phyloP scores from a whole-genome alignment of 1,140 invertebrate species.

The Zaprionus taronus region DNA sequence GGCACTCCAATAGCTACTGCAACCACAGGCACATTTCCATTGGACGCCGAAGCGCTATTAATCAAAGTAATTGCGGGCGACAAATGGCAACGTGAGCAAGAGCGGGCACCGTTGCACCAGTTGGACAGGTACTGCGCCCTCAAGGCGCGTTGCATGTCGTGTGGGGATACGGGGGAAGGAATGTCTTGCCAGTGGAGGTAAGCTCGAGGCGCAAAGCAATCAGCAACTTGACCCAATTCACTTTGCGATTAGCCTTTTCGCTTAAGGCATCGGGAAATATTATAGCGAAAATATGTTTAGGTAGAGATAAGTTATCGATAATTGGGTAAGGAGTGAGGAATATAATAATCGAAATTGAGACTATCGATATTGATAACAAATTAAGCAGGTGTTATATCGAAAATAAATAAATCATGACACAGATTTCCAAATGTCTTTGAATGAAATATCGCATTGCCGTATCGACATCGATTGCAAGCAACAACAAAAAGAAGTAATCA shows the following conservation, averaged over 20 bases:
- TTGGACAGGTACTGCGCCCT: constrained; percentile 28
- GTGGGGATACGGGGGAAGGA: not conserved
- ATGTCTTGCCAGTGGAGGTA: not conserved
- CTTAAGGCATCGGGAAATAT: not conserved
- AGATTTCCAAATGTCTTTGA: too few species aligned
- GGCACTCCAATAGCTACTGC: not conserved
- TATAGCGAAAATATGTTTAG: not conserved
- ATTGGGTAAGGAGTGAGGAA: not conserved
- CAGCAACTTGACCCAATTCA: constrained; percentile 17
- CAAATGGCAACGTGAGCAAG: constrained; percentile 30
- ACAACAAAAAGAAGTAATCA: too few species aligned
- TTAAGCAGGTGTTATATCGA: not conserved
- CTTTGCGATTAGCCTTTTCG: constrained; percentile 3
- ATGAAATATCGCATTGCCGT: too few species aligned
- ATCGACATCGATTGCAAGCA: too few species aligned
- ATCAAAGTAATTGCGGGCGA: constrained; percentile 73
- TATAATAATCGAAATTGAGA: too few species aligned
- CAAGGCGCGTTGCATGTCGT: constrained; percentile 1
- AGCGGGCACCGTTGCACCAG: constrained; percentile 3
- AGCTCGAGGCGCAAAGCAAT: not conserved
- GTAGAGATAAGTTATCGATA: not conserved
- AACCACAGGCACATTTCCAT: constrained; percentile 53
- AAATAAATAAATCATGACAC: not conserved
- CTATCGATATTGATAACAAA: not conserved
- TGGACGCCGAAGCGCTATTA: constrained; percentile 68